Conservation (phyloP, 2,113 vertebrate genomes). For the Chiloscyllium plagiosum region DNA sequence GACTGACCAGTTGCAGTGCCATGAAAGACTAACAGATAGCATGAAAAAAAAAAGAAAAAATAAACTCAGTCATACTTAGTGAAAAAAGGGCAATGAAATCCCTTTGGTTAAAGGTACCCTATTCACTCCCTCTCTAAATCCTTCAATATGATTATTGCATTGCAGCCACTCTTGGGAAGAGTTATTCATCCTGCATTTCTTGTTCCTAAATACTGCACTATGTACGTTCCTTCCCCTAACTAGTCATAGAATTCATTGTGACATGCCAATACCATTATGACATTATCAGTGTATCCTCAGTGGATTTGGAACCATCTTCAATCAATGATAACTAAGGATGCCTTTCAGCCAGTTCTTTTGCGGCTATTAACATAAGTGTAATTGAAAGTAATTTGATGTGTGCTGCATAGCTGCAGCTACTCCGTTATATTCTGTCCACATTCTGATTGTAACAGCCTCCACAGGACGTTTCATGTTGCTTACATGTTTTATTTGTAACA, state of each 20-base stretch:
- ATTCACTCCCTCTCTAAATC: not conserved
- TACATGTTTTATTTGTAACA: not conserved
- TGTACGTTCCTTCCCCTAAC: not conserved
- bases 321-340: constrained; percentile 8
- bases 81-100: not conserved
- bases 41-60: not conserved
- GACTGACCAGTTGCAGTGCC: not conserved
- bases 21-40: not conserved
- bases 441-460: not conserved
- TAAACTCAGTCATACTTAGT: no score
- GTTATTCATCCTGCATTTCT: not conserved
- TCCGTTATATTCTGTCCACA: not conserved
- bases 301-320: constrained; percentile 5
- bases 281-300: constrained; percentile 25
- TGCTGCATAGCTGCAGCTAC: not conserved
- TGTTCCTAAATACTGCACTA: not conserved
- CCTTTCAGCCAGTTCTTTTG: constrained; percentile 29
- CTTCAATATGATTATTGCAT: not conserved
- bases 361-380: constrained; percentile 27
- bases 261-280: constrained; percentile 28
- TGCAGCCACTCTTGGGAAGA: not conserved
- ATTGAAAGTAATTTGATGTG: constrained; percentile 31
- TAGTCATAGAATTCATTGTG: constrained; percentile 11
- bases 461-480: not conserved
- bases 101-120: not conserved